phyloP scores from a whole-genome alignment of 1,140 invertebrate species.

The Mercenaria mercenaria region DNA sequence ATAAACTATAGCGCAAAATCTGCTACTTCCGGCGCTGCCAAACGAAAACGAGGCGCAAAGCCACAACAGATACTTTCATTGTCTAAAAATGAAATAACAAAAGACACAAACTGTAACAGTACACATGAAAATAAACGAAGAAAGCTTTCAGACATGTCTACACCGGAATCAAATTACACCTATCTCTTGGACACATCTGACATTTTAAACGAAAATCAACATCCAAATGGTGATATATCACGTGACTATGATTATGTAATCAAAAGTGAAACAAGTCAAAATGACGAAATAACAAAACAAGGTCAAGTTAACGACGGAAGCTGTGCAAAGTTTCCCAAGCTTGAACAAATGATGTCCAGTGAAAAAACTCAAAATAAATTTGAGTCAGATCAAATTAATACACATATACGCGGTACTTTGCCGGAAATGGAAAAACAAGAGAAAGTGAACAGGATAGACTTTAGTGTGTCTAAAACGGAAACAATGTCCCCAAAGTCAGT shows the following conservation, averaged over 20 bases:
- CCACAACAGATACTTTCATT: constrained; percentile 10
- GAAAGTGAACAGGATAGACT: not conserved
- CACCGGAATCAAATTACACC: not conserved
- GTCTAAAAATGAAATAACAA: not conserved
- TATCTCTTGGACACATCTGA: not conserved
- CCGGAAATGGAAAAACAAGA: not conserved
- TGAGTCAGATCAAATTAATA: not conserved
- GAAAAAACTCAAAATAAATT: not conserved
- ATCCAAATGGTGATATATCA: not conserved
- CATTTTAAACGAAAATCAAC: not conserved
- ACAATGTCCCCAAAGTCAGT: not conserved
- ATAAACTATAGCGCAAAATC: not conserved
- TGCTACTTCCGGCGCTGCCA: constrained; percentile 29
- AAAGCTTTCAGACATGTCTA: not conserved
- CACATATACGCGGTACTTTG: too few species aligned
- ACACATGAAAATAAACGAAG: not conserved
- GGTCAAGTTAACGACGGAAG: not conserved
- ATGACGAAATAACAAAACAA: not conserved
- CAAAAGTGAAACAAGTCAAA: not conserved
- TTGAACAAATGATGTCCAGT: not conserved
- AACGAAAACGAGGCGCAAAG: constrained; percentile 50
- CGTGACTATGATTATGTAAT: not conserved
- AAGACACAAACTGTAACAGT: not conserved
- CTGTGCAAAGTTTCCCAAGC: not conserved
- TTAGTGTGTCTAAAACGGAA: not conserved